Conservation (phyloP, 2,888 invertebrate species). For the Perizoma affinitatum region DNA sequence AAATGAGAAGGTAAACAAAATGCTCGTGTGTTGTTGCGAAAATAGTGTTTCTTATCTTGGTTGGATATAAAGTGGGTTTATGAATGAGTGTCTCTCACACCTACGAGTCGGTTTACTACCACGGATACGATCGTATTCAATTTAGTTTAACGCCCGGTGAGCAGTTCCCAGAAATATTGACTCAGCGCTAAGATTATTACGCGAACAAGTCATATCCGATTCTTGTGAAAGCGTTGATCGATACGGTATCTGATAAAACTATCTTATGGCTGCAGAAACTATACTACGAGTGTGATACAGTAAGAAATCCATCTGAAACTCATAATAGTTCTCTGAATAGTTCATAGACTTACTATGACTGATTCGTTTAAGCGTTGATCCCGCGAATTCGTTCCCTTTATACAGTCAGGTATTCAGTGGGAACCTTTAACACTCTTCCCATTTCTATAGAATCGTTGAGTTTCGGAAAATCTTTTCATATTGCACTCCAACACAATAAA, state of each 20-base stretch:
- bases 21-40: constrained; percentile 46
- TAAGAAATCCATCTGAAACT: too few relatives aligned
- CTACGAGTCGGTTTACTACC: constrained; percentile 48
- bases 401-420: too few relatives aligned
- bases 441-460: too few relatives aligned
- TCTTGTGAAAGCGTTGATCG: constrained; percentile 45
- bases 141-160: constrained; percentile 49
- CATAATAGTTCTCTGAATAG: too few relatives aligned
- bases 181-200: constrained; percentile 46
- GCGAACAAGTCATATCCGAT: constrained; percentile 64
- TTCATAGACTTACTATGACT: too few relatives aligned
- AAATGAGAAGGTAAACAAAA: constrained; percentile 55
- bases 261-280: constrained; percentile 2
- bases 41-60: constrained; percentile 56
- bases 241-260: constrained; percentile 15
- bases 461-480: too few relatives aligned
- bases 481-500: too few relatives aligned
- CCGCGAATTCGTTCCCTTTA: too few relatives aligned
- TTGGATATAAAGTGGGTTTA: constrained; percentile 54
- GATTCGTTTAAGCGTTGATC: too few relatives aligned
- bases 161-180: constrained; percentile 56
- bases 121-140: constrained; percentile 49
- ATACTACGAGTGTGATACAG: background rate
- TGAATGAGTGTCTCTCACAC: constrained; percentile 69
- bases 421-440: too few relatives aligned